Base-by-base conservation (phyloP, 2,888 invertebrate species). In the Chydorus sphaericus region DNA sequence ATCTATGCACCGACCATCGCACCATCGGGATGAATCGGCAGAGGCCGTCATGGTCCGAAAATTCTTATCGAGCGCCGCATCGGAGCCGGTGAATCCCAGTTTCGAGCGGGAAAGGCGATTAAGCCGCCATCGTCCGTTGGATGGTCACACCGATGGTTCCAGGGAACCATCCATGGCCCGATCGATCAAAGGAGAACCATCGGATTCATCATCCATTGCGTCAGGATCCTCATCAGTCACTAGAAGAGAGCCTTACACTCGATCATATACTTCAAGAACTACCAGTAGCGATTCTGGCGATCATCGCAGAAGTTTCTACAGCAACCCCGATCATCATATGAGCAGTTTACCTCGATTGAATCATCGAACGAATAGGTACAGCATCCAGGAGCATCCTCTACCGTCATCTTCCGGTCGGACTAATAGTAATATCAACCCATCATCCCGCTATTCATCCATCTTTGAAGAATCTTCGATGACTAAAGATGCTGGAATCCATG, bases 401-500 rank as follows among this genome's bases (percentile, higher is more conserved):
- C n/a, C n/a, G n/a, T 10, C n/a, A 6, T 44, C 28, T 3, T 11
- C 44, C 20, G 28, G 44, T 16, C 23, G 44, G 11, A 33, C 8
- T 33, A 33, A 14, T 33, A 10, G 14, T 14, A 14, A 10, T 14
- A 33, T 10, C n/a, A 14, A 38, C 2, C 39, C 54, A 4, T 11
- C 30, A 26, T 55, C 55, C 5, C 55, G 55, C 8, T 55, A 55
- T 28, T 55, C 55, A 23, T 29, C 55, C 26, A 31, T 55, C n/a
- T 48, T 55, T 26, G 48, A 48, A 23, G 55, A 55, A n/a, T 33
- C 33, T 8, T 33, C 33, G 33, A 23, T 14, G 26, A 44, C 14
- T 28, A n/a, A n/a, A n/a, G n/a, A n/a, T n/a, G n/a, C n/a, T n/a
- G n/a, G n/a, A n/a, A n/a, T n/a, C n/a, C n/a, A n/a, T n/a, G 49